phyloP scores from a whole-genome alignment of 2,113 vertebrate genomes.

The Rhabdomys dilectus region DNA sequence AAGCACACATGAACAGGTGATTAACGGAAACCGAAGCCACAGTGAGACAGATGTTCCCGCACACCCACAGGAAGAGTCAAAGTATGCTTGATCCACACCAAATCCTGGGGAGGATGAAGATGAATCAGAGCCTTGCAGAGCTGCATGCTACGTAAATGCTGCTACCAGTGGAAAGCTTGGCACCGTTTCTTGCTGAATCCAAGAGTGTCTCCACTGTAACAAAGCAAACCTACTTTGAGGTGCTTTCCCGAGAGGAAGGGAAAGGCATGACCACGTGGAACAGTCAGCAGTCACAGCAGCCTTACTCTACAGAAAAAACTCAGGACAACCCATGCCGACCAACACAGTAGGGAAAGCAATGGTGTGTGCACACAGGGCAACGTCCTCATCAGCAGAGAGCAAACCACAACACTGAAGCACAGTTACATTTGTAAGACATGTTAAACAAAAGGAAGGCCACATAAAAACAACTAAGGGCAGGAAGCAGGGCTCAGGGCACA shows the following conservation, averaged over 20 bases:
- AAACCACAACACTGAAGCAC: neutral
- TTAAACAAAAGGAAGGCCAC: slow-evolving; percentile 4
- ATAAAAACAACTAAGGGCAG: neutral
- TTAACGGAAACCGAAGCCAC: neutral
- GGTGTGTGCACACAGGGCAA: no score
- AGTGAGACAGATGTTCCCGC: no score
- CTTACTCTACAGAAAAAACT: neutral
- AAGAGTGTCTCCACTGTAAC: neutral
- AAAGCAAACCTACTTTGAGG: neutral
- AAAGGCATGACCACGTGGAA: neutral
- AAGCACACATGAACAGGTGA: neutral
- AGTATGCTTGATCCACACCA: neutral
- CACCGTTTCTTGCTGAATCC: neutral
- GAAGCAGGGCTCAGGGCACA: neutral
- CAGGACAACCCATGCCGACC: neutral
- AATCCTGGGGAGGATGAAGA: neutral
- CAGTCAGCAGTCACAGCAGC: neutral
- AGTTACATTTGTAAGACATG: neutral
- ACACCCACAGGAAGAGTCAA: neutral
- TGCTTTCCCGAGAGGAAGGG: neutral
- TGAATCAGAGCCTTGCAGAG: no score
- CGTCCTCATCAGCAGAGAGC: neutral
- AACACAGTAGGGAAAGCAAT: no score
- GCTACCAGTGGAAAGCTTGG: neutral
- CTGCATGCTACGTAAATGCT: neutral